Percentiles rank a stretch among this genome's conserved stretches.
Evolutionary conservation across 2,797 vertebrate species (phyloP).

Genomic region (Synanceia verrucosa): DNA sequence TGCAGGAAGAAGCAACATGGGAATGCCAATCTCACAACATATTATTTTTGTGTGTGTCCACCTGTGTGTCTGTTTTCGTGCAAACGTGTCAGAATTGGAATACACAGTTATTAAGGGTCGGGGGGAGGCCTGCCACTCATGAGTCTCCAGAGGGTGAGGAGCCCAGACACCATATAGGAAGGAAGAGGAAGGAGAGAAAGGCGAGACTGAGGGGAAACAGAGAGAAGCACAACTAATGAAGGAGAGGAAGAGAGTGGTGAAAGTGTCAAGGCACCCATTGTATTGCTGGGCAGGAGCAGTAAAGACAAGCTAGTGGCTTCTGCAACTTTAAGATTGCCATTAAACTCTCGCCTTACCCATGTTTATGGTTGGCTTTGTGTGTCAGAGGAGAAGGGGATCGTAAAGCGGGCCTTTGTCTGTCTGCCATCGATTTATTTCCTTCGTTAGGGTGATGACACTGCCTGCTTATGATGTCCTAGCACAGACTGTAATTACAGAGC

Average conservation of each 20-base stretch:
- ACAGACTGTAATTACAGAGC: slow-evolving; percentile 81
- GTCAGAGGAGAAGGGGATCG: slow-evolving; percentile 73
- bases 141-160: slow-evolving; percentile 76
- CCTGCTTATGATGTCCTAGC: slow-evolving; percentile 84
- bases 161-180: slow-evolving; percentile 65
- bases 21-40: slow-evolving; percentile 71
- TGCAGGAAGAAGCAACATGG: slow-evolving; percentile 59
- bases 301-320: slow-evolving; percentile 80
- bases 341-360: slow-evolving; percentile 80
- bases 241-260: slow-evolving; percentile 67
- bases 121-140: slow-evolving; percentile 78
- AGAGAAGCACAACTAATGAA: slow-evolving; percentile 68
- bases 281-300: slow-evolving; percentile 74
- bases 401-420: slow-evolving; percentile 83
- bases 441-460: slow-evolving; percentile 82
- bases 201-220: slow-evolving; percentile 53
- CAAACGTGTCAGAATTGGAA: slow-evolving; percentile 65
- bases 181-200: slow-evolving; percentile 35
- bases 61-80: slow-evolving; percentile 50
- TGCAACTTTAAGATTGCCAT: slow-evolving; percentile 84
- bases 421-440: slow-evolving; percentile 84
- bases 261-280: slow-evolving; percentile 75
- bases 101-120: slow-evolving; percentile 79
- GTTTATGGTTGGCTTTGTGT: slow-evolving; percentile 83
- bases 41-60: slow-evolving; percentile 49